phyloP scores from a whole-genome alignment of 2,113 vertebrate species.

The Danionella cerebrum region DNA sequence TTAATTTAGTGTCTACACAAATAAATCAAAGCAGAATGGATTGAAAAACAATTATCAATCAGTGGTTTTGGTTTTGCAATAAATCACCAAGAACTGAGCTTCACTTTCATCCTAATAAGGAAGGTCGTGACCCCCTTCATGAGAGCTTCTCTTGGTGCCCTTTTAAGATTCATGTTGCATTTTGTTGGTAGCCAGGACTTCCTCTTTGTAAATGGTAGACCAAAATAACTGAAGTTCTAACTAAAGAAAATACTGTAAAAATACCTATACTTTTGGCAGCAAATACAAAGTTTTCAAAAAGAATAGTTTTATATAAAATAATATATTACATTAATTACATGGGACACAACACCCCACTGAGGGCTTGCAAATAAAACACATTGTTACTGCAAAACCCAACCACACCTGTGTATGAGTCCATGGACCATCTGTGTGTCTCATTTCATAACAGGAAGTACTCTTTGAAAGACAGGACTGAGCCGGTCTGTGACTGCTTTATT shows the following conservation, averaged over 20 bases:
- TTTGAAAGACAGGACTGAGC: slow-evolving; percentile 29
- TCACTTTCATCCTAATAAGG: slow-evolving; percentile 53
- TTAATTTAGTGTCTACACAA: no score
- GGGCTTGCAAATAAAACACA: slow-evolving; percentile 47
- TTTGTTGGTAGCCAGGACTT: neutral
- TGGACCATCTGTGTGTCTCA: slow-evolving; percentile 24
- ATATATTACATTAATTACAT: slow-evolving; percentile 59
- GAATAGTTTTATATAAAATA: slow-evolving; percentile 62
- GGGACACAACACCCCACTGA: slow-evolving; percentile 48
- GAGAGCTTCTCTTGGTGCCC: slow-evolving; percentile 18
- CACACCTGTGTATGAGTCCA: slow-evolving; percentile 27
- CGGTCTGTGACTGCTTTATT: neutral
- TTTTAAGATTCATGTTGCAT: neutral
- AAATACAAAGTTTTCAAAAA: neutral
- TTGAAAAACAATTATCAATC: neutral
- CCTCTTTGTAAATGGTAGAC: neutral
- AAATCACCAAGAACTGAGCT: neutral
- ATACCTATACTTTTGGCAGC: neutral
- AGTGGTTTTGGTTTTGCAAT: neutral
- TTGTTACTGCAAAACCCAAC: slow-evolving; percentile 37
- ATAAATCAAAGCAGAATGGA: neutral
- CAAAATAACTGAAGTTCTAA: neutral
- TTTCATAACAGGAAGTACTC: slow-evolving; percentile 43
- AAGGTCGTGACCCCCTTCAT: slow-evolving; percentile 39
- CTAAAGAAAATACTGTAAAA: neutral